Conservation (phyloP, 2,797 vertebrate species). For the Pempheris klunzingeri region DNA sequence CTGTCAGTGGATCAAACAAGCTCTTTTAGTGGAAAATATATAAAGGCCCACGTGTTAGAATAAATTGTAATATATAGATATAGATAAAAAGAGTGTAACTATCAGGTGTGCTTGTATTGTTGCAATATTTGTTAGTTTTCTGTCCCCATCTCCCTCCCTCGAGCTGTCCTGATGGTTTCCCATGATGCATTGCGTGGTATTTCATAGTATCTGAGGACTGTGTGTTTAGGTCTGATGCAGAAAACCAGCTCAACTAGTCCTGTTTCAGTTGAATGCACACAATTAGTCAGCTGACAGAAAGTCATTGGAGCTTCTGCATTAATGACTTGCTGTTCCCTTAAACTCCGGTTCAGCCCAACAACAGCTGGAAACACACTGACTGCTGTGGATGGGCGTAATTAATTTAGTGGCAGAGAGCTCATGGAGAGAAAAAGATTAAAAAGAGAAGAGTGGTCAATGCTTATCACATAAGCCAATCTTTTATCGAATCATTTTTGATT, state of each 20-base stretch:
- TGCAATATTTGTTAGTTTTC: neutral
- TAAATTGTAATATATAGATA: too few relatives aligned
- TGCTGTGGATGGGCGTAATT: conserved; percentile 28
- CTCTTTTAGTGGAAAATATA: too few relatives aligned
- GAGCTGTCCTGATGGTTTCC: neutral
- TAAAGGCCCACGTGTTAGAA: too few relatives aligned
- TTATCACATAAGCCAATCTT: too few relatives aligned
- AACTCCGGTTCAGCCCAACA: conserved; percentile 15
- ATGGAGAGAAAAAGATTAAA: neutral
- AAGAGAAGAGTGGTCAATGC: too few relatives aligned
- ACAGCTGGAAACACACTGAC: neutral
- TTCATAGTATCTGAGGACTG: rapidly evolving
- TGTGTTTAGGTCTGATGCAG: neutral
- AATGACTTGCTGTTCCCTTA: conserved; percentile 29
- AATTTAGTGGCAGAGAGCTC: conserved; percentile 6
- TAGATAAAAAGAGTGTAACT: too few relatives aligned
- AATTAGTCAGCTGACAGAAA: conserved; percentile 44
- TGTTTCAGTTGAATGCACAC: conserved; percentile 34
- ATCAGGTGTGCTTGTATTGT: neutral
- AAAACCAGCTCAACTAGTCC: conserved; percentile 23
- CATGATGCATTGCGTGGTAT: neutral
- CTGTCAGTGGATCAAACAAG: too few relatives aligned
- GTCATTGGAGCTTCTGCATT: conserved; percentile 39
- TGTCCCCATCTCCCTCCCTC: too few relatives aligned
- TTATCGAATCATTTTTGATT: too few relatives aligned